Evolutionary conservation across 2,797 vertebrate genomes (phyloP), one percentile per base, ranked within the genome.

Genomic region (Ataeniobius toweri): DNA sequence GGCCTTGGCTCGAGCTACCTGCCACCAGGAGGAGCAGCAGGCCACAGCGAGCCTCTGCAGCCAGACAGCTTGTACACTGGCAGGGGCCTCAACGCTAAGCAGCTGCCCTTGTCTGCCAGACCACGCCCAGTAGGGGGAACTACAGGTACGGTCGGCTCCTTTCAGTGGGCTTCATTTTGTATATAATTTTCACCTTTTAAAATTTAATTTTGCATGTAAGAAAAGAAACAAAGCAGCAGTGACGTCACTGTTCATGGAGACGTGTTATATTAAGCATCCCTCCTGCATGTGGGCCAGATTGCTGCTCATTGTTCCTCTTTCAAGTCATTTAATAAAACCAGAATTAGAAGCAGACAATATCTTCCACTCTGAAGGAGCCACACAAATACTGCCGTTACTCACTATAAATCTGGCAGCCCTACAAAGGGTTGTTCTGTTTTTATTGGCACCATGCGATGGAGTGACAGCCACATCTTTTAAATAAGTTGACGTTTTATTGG

Each of bases 81-180:
- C 90, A 95, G 95, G 88, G 96, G 94, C 61, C 92, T 96, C 3
- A 98, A 97, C 88, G 48, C 95, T 0, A 97, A 98, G 41, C 97
- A 99, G 83, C 85, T 95, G 79, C 96, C 96, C 0, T 96, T 97
- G 0, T 97, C 97, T 75, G 97, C 96, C 80, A 95, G 98, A 63
- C 98, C 98, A 1, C 95, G 98, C 26, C 98, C 98, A 8, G 96
- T 99, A 18, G 98, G 98, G 83, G 96, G 97, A 82, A 96, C 96
- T 61, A 94, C 98, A 97, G 98, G 98, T 99, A 96, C 24, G 4
- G 36, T 0, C 61, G 51, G 5, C 28, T 53, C n/a, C 65, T 63
- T 2, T 51, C 50, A 16, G 14, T 55, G 53, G 53, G 20, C 53
- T 24, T 53, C 51, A 53, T 53, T 3, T 58, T 26, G 56, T 58